Evolutionary conservation across 1,140 invertebrate genomes (phyloP), one percentile per base, ranked within the genome.

Genomic region (Drosophila littoralis): DNA sequence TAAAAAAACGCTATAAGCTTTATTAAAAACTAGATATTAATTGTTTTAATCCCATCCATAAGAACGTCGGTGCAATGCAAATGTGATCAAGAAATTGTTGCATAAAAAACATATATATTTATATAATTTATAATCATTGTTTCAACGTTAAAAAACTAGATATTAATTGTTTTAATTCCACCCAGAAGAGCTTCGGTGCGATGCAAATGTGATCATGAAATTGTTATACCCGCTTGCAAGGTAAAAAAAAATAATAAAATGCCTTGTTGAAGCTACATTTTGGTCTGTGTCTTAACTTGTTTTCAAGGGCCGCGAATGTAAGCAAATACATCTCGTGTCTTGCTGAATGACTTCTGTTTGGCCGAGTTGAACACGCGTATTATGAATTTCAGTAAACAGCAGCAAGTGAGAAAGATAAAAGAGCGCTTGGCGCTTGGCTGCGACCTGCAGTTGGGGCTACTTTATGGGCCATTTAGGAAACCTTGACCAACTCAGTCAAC

Each of bases 401-500:
- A 28, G 0, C 22, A 17, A 17, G 17, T 1, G 4, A 28, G 22
- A 40, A 64, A 71, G 61, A 54, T 52, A 65, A 65, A 65, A 48
- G 46, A 65, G 60, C 60, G 68, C 50, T 71, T 28, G 50, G 60
- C 60, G 68, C 50, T 71, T 28, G 50, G 40, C 59, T 70, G 38
- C 54, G 54, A 63, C 67, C 40, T 36, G 45, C 50, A 55, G 67
- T 70, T 65, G 71, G 6, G 71, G 71, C 71, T 74, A 74, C 71
- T 74, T 74, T 74, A 74, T 70, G 67, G 67, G 82, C 82, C 72
- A 82, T 70, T 54, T 50, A 58, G 46, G 61, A 77, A 79, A 83
- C 82, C 82, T 86, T 86, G 82, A 86, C 83, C 79, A 86, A 88
- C 82, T 86, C 78, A 85, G 45, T 61, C 52, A 70, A 42, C 51